A percentile compares a stretch with the other conserved stretches of the same genome.
Evolutionary conservation across 2,888 invertebrate species (phyloP).

Genomic region (Acanthopleura granulata): DNA sequence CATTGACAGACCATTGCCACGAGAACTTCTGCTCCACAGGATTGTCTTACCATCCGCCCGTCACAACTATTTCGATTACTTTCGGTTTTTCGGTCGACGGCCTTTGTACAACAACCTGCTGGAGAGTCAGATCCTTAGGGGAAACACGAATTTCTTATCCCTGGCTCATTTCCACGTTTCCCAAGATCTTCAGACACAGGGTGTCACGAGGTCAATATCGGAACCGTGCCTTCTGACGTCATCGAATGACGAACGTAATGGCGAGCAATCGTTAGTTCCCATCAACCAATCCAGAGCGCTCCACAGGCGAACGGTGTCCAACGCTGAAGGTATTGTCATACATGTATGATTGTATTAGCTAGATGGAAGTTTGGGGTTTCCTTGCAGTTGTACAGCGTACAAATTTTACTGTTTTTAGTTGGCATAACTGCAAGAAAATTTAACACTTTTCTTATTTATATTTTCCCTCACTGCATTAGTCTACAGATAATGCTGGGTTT

Average conservation of each 20-base stretch:
- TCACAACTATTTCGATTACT: constrained; percentile 8
- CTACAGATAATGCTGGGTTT: too few species aligned
- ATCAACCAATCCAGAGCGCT: background rate
- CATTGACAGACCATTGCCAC: background rate
- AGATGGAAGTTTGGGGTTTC: too few species aligned
- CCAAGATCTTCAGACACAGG: background rate
- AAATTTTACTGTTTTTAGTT: too few species aligned
- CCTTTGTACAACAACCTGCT: background rate
- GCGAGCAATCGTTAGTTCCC: background rate
- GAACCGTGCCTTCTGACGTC: background rate
- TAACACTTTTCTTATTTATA: too few species aligned
- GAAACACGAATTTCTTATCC: background rate
- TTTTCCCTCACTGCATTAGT: too few species aligned
- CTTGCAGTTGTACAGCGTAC: too few species aligned
- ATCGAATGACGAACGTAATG: background rate
- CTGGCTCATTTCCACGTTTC: background rate
- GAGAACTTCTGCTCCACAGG: background rate
- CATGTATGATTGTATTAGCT: too few species aligned
- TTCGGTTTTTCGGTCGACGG: constrained; percentile 10
- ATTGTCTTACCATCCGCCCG: background rate
- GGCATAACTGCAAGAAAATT: too few species aligned
- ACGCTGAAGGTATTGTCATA: background rate
- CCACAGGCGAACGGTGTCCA: background rate
- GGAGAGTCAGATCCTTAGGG: background rate
- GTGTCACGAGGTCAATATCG: background rate